phyloP scores from a whole-genome alignment of 2,113 vertebrate genomes.

The Anthoscopus minutus region DNA sequence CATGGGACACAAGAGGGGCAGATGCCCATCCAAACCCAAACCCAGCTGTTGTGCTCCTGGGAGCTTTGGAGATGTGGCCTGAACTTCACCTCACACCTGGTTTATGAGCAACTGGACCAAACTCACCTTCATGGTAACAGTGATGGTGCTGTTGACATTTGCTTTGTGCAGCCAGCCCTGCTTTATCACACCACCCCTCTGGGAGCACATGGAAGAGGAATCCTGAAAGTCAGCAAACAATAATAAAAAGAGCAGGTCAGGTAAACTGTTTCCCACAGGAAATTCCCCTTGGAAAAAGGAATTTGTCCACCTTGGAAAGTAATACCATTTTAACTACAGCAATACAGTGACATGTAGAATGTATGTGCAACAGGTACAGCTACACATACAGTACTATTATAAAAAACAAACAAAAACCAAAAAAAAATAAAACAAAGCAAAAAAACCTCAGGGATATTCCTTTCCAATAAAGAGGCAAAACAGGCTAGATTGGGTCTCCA shows the following conservation, averaged over 20 bases:
- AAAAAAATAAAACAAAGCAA: background rate
- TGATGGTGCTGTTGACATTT: slow-evolving; percentile 95
- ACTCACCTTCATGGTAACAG: slow-evolving; percentile 96
- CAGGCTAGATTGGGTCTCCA: background rate
- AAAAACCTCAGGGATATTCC: background rate
- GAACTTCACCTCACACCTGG: fast-evolving
- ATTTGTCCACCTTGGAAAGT: background rate
- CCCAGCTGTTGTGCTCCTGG: fast-evolving
- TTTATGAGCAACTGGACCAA: background rate
- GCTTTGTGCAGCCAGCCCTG: slow-evolving; percentile 98
- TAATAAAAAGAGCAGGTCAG: background rate
- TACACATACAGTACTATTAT: fast-evolving
- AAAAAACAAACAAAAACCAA: no score
- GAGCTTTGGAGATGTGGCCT: background rate
- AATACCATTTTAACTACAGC: background rate
- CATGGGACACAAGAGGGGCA: background rate
- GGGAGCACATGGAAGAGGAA: slow-evolving; percentile 87
- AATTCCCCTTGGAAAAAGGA: background rate
- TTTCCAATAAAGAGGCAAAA: background rate
- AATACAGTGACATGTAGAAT: background rate
- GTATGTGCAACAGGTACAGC: background rate
- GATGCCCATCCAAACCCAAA: background rate
- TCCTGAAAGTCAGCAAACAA: slow-evolving; percentile 75
- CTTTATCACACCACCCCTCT: slow-evolving; percentile 92
- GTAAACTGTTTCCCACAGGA: background rate